phyloP scores from a whole-genome alignment of 2,888 invertebrate genomes.

The Clusia tigrina region DNA sequence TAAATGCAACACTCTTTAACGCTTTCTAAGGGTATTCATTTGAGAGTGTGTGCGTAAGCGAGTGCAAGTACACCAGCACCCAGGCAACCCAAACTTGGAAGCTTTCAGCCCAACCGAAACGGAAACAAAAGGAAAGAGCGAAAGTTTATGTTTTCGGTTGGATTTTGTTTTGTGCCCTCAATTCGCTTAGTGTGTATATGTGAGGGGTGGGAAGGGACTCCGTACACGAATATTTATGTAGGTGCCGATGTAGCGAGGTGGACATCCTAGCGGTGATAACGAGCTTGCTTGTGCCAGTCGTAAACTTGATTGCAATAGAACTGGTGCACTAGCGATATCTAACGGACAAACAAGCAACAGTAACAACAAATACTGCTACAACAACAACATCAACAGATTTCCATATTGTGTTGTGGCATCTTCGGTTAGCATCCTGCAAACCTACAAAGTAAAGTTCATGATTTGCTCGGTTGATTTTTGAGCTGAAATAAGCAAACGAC shows the following conservation, averaged over 20 bases:
- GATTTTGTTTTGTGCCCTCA: slow-evolving; percentile 23
- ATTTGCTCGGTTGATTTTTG: background rate
- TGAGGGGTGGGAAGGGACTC: background rate
- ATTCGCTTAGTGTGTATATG: slow-evolving; percentile 21
- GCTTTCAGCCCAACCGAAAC: slow-evolving; percentile 10
- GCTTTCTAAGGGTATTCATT: no score
- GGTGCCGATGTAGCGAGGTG: no score
- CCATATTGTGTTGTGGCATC: background rate
- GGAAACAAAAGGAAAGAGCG: slow-evolving; percentile 31
- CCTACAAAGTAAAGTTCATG: background rate
- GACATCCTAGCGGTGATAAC: slow-evolving; percentile 24
- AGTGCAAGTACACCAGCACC: no score
- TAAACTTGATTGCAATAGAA: slow-evolving; percentile 23
- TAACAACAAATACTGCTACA: background rate
- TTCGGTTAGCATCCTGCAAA: background rate
- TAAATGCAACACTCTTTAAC: no score
- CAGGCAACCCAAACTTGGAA: no score
- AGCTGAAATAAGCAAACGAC: background rate
- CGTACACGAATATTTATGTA: no score
- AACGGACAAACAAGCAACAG: background rate
- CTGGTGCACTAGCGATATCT: slow-evolving; percentile 1
- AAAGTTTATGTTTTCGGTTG: slow-evolving; percentile 35
- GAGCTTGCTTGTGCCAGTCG: slow-evolving; percentile 25
- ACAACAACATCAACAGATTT: background rate
- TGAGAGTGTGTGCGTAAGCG: no score